Conservation (phyloP, 2,888 invertebrate species). For the Cremastinae sp. region DNA sequence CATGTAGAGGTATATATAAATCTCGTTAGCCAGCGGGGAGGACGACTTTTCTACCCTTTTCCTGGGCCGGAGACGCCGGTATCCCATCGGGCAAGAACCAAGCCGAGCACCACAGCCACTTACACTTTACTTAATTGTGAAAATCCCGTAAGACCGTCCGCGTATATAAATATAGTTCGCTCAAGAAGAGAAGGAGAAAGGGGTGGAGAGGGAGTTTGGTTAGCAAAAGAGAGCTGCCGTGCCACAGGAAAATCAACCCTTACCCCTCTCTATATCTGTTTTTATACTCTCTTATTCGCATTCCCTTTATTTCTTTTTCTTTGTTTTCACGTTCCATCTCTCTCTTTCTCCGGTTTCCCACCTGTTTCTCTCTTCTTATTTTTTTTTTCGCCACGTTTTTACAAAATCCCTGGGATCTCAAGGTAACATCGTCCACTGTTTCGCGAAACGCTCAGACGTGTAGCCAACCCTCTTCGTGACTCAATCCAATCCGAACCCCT, state of each 20-base stretch:
- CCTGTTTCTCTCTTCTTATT: slow-evolving; percentile 36
- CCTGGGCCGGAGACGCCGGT: slow-evolving; percentile 33
- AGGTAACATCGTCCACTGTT: slow-evolving; percentile 12
- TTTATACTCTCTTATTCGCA: slow-evolving; percentile 20
- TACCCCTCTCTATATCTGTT: background rate
- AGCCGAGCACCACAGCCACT: slow-evolving; percentile 67
- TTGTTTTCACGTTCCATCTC: slow-evolving; percentile 10
- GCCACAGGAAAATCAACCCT: slow-evolving; percentile 1
- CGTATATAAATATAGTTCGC: slow-evolving; percentile 48
- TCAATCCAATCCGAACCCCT: no score
- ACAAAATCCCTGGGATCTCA: background rate
- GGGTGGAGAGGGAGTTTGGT: slow-evolving; percentile 65
- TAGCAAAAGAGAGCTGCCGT: slow-evolving; percentile 56
- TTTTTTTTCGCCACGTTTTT: slow-evolving; percentile 32
- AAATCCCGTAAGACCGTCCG: slow-evolving; percentile 67
- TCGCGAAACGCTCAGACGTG: slow-evolving; percentile 11
- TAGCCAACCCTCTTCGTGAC: no score
- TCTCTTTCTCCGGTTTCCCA: background rate
- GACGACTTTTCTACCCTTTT: slow-evolving; percentile 55
- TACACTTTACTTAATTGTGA: slow-evolving; percentile 76
- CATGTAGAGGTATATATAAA: slow-evolving; percentile 38
- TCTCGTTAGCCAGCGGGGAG: slow-evolving; percentile 58
- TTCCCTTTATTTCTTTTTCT: slow-evolving; percentile 2
- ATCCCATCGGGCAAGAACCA: slow-evolving; percentile 59
- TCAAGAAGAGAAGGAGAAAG: slow-evolving; percentile 52